Percentiles rank a stretch among this genome's conserved stretches.
phyloP scores from a whole-genome alignment of 2,113 vertebrate genomes.

The Eclectus roratus region DNA sequence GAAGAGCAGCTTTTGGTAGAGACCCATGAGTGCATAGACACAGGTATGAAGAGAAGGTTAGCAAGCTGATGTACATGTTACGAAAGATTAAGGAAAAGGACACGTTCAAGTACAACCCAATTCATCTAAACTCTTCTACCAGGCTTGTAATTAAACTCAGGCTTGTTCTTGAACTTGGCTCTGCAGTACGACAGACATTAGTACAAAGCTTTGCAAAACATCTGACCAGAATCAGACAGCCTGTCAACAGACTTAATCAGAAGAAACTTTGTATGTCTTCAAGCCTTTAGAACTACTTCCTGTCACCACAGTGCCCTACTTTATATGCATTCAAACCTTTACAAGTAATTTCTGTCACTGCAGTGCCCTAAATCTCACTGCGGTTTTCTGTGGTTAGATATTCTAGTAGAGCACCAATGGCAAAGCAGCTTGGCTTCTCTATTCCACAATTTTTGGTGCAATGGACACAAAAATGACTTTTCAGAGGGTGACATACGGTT shows the following conservation, averaged over 20 bases:
- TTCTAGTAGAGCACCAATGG: neutral
- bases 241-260: neutral
- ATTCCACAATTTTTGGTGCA: neutral
- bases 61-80: neutral
- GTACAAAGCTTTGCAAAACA: neutral
- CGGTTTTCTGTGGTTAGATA: neutral
- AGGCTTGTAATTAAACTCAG: neutral
- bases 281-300: neutral
- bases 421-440: neutral
- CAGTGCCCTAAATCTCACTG: neutral
- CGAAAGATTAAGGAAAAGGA: neutral
- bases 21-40: fast-evolving
- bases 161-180: neutral
- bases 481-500: conserved; percentile 79
- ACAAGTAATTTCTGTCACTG: neutral
- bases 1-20: neutral
- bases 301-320: neutral
- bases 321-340: neutral
- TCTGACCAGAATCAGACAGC: neutral
- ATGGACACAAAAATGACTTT: neutral
- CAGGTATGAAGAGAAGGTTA: neutral
- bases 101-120: neutral
- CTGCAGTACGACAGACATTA: neutral
- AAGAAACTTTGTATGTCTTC: neutral
- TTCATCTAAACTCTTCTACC: neutral